Base-by-base conservation (phyloP, 2,888 invertebrate species). In the Drosophila putrida region DNA sequence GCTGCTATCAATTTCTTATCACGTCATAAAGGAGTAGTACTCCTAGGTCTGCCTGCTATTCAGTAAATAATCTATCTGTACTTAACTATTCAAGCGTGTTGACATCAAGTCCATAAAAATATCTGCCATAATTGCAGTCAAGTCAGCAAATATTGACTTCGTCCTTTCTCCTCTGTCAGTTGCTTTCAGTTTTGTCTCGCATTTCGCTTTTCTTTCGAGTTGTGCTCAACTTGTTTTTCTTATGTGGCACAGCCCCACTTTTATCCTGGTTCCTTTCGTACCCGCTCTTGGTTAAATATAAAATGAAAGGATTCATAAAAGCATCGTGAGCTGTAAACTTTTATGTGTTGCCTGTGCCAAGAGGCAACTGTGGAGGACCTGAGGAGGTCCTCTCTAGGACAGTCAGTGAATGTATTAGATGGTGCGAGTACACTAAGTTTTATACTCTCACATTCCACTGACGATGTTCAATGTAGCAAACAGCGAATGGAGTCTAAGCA, bases 51-150 rank as follows among this genome's bases (percentile, higher is more conserved):
- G 63, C 46, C 35, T 46, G 47, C 46, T 58, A 46, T 68, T 38
- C 49, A 67, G 36, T n/a, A 43, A 20, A 41, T 54, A 41, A 47
- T 33, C 38, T 43, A 43, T 64, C 59, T 58, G 54, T 63, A 43
- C 67, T 27, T 62, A 49, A 35, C 55, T 51, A 53, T 63, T 64
- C 27, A 57, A 68, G 41, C 69, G 58, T 60, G 71, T 59, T 75
- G 66, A 68, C 75, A 65, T 72, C 64, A 72, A 80, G 75, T 79
- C 75, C 81, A 79, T 80, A 82, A 76, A 82, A 71, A 81, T 79
- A 80, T 82, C 74, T 70, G 49, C 74, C 82, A 82, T 82, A 82
- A 81, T 81, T 81, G 80, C 82, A 82, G 80, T 77, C 70, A 79
- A 81, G 82, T 81, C 80, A 82, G 82, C 82, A 82, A 81, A 82